Evolutionary conservation across 2,113 vertebrate species (phyloP), one percentile per base, ranked within the genome.

Genomic region (Orthonyx spaldingii): DNA sequence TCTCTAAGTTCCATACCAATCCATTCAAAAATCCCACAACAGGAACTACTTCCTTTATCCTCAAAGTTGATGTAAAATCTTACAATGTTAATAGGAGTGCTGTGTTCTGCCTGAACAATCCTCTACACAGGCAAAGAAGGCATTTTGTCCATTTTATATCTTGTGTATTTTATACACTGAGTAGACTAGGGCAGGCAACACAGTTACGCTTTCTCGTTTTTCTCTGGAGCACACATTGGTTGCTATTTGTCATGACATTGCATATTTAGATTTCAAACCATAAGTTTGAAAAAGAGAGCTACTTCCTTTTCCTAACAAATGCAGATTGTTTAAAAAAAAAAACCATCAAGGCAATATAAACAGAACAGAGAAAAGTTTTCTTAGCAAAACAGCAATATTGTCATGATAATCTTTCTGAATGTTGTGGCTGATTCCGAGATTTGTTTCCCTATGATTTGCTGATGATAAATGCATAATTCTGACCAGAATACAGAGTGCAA

Each of bases 301-400:
- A 56, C 64, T 87, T 89, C 56, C 23, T 93, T 94, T 95, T 81
- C 57, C 70, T 77, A 92, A 89, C 50, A 94, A 76, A 74, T 76
- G 50, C 52, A 82, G 46, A n/a, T 80, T 90, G 76, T 93, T 96
- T 84, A 42, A 71, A 89, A 92, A 87, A 41, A 10, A 93, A 84
- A 41, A 13, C 37, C n/a, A 35, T 69, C 9, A 4, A 72, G 46
- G 32, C 65, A 94, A 68, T 35, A 78, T 49, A 65, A 93, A 85
- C 41, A 83, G 89, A 92, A 92, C 7, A 7, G 42, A 90, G 23
- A 23, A 65, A 84, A 71, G 27, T 84, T 90, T 93, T 85, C 80
- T 3, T 61, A 94, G 35, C 53, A 96, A 97, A 93, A 80, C 83
- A 90, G 56, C 52, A 91, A 78, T 64, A 68, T 61, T 37, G 4